A percentile compares a stretch with the other conserved stretches of the same genome.
Conservation (phyloP, 2,888 invertebrate species). For the Pristionchus japonicus region DNA sequence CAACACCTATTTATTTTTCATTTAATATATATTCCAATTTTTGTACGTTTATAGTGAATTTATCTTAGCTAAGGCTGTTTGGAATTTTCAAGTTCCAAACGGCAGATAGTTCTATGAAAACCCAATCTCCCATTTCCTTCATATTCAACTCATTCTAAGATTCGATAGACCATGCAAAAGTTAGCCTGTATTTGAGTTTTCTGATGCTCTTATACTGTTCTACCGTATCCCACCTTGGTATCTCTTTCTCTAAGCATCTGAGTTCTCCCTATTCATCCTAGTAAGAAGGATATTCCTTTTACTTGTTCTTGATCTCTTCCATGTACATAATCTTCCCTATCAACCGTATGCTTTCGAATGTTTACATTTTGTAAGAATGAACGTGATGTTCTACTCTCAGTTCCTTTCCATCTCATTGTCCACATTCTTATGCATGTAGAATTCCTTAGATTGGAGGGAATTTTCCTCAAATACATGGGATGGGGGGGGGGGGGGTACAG, state of each 20-base stretch:
- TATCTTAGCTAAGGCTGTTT: neutral
- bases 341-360: neutral
- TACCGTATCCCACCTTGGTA: neutral
- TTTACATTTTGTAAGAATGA: neutral
- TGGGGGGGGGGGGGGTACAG: neutral
- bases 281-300: neutral
- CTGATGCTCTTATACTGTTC: too few species aligned
- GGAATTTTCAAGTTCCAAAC: too few species aligned
- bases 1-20: neutral
- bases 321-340: neutral
- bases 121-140: too few species aligned
- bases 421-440: neutral
- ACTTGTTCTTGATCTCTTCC: neutral
- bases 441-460: neutral
- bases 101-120: too few species aligned
- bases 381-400: neutral
- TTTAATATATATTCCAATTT: neutral
- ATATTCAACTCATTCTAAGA: too few species aligned
- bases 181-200: too few species aligned
- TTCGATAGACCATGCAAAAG: too few species aligned
- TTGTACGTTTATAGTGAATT: neutral
- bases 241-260: neutral
- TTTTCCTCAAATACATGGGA: too few species aligned
- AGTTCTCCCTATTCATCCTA: neutral
- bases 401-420: neutral